Evolutionary conservation across 2,797 vertebrate species (phyloP).

Genomic region (Xyrichtys novacula): DNA sequence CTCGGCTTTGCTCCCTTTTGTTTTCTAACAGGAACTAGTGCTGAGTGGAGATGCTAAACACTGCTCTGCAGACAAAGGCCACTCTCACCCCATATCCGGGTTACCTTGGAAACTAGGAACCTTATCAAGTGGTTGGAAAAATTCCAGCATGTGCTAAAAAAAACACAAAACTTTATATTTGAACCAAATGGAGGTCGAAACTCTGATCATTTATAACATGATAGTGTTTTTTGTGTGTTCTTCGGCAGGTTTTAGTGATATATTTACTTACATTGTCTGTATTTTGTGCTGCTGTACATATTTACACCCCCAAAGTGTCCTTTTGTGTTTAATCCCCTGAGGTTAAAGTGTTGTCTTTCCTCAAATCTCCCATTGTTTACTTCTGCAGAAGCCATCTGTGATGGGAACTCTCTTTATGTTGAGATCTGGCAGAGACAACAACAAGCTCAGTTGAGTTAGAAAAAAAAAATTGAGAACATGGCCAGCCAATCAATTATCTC

Average conservation of each 20-base stretch:
- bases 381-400: constrained; percentile 60
- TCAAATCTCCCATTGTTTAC: constrained; percentile 58
- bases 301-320: constrained; percentile 41
- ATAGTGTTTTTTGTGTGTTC: not conserved
- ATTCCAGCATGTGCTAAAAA: constrained; percentile 49
- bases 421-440: constrained; percentile 22
- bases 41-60: constrained; percentile 80
- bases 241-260: not conserved
- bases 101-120: constrained; percentile 69
- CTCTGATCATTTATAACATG: not conserved
- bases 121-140: constrained; percentile 49
- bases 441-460: not conserved
- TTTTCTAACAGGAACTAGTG: constrained; percentile 79
- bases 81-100: constrained; percentile 71
- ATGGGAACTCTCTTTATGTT: constrained; percentile 30
- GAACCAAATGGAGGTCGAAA: constrained; percentile 5
- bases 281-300: constrained; percentile 22
- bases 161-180: constrained; percentile 35
- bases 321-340: constrained; percentile 68
- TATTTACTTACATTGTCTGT: not conserved
- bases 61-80: constrained; percentile 77
- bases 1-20: constrained; percentile 64
- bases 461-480: not conserved
- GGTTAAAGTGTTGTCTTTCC: constrained; percentile 63
- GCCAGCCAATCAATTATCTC: constrained; percentile 17